phyloP scores from a whole-genome alignment of 2,888 invertebrate genomes.

The Drosophila tripunctata region DNA sequence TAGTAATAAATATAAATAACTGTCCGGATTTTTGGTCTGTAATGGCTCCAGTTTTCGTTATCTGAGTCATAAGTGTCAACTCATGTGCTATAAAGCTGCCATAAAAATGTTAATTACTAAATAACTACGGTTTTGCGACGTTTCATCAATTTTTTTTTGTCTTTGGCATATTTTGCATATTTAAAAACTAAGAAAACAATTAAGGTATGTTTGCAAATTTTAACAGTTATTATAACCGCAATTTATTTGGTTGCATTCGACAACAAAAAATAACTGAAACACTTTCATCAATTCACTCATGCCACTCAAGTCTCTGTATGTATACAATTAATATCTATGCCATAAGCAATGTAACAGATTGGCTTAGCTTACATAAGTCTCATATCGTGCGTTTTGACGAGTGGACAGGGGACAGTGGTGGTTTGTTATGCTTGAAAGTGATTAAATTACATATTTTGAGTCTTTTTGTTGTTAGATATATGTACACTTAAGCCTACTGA shows the following conservation, averaged over 20 bases:
- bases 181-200: constrained; percentile 36
- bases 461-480: constrained; percentile 34
- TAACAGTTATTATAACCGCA: constrained; percentile 64
- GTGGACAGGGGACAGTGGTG: constrained; percentile 65
- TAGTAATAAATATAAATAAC: not conserved
- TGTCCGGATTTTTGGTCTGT: not conserved
- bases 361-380: constrained; percentile 68
- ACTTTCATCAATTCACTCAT: constrained; percentile 53
- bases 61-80: not conserved
- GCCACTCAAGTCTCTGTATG: constrained; percentile 52
- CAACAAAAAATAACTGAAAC: constrained; percentile 27
- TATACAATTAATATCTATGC: constrained; percentile 72
- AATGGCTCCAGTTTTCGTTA: not conserved
- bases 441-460: constrained; percentile 43
- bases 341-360: constrained; percentile 67
- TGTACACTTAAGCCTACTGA: no score
- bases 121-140: constrained; percentile 6
- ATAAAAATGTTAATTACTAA: not conserved
- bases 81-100: not conserved
- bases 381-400: constrained; percentile 58
- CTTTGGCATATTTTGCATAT: constrained; percentile 37
- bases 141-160: constrained; percentile 12
- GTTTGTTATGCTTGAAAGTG: constrained; percentile 50
- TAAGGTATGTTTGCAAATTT: constrained; percentile 52
- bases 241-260: constrained; percentile 59